phyloP scores from a whole-genome alignment of 2,797 vertebrate species.

The Acrossocheilus wenchowensis region DNA sequence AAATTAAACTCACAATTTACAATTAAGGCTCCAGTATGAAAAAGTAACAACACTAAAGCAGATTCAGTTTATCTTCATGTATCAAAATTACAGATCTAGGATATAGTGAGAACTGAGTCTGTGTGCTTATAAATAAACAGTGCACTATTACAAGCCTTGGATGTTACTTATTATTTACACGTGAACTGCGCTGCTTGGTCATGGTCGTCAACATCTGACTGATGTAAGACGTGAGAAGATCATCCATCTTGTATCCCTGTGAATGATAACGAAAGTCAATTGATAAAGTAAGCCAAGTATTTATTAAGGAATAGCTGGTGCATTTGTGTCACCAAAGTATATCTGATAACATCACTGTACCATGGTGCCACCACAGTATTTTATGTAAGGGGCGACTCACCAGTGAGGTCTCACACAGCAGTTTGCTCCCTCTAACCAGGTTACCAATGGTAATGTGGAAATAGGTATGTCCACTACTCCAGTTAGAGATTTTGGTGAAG shows the following conservation, averaged over 20 bases:
- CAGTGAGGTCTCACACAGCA: conserved; percentile 96
- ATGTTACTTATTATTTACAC: conserved; percentile 88
- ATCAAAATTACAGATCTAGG: conserved; percentile 1
- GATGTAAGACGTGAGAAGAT: conserved; percentile 97
- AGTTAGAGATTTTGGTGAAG: conserved; percentile 99
- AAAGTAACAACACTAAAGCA: conserved; percentile 23
- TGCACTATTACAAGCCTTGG: neutral
- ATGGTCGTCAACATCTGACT: conserved; percentile 98
- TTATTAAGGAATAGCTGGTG: neutral
- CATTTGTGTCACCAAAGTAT: neutral
- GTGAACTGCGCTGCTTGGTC: conserved; percentile 89
- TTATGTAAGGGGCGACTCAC: conserved; percentile 68
- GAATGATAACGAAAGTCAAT: neutral
- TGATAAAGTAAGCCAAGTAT: neutral
- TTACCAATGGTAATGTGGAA: conserved; percentile 99
- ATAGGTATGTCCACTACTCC: conserved; percentile 98
- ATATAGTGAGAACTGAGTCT: neutral
- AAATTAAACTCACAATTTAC: conserved; percentile 24
- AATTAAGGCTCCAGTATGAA: conserved; percentile 46
- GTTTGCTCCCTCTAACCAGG: conserved; percentile 94
- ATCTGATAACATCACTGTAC: neutral
- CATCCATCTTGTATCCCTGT: conserved; percentile 99
- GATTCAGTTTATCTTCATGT: conserved; percentile 4
- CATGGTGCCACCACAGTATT: neutral
- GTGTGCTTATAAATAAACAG: conserved; percentile 9